A percentile compares a stretch with the other conserved stretches of the same genome.
Conservation (phyloP, 2,113 vertebrate genomes). For the Hemibagrus wyckioides region DNA sequence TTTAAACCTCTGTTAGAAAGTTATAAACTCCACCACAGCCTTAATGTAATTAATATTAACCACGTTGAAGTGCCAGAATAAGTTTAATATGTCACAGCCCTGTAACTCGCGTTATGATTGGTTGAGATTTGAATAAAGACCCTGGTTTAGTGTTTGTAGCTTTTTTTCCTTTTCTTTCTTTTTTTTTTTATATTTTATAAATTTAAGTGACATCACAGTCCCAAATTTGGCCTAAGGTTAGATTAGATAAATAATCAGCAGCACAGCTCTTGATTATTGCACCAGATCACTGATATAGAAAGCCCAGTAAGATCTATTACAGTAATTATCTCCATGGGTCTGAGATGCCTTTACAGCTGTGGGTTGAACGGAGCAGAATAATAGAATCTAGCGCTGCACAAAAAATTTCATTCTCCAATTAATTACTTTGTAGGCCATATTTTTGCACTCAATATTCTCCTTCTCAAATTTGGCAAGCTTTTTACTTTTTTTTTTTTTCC, state of each 20-base stretch:
- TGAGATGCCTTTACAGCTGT: conserved; percentile 73
- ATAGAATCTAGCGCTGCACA: conserved; percentile 58
- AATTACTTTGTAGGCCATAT: conserved; percentile 49
- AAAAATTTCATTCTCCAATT: conserved; percentile 57
- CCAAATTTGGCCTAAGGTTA: conserved; percentile 60
- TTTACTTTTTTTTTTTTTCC: not conserved
- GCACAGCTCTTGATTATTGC: conserved; percentile 90
- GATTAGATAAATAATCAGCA: conserved; percentile 93
- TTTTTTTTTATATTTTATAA: no score
- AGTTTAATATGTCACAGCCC: not conserved
- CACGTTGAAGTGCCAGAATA: no score
- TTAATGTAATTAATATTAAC: not conserved
- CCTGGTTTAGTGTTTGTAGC: not conserved
- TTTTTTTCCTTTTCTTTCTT: not conserved
- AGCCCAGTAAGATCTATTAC: conserved; percentile 88
- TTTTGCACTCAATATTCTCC: not conserved
- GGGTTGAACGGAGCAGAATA: conserved; percentile 67
- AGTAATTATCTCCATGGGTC: conserved; percentile 73
- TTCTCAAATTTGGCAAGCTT: not conserved
- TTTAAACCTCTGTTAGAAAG: not conserved
- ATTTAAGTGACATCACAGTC: not conserved
- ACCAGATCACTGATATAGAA: conserved; percentile 93
- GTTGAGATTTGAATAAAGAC: not conserved
- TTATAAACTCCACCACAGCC: not conserved
- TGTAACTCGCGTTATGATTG: not conserved